A percentile compares a stretch with the other conserved stretches of the same genome.
Evolutionary conservation across 53 echinoderm and acorn worm genomes (phyloP).

Genomic region (Pentamera pediparva): DNA sequence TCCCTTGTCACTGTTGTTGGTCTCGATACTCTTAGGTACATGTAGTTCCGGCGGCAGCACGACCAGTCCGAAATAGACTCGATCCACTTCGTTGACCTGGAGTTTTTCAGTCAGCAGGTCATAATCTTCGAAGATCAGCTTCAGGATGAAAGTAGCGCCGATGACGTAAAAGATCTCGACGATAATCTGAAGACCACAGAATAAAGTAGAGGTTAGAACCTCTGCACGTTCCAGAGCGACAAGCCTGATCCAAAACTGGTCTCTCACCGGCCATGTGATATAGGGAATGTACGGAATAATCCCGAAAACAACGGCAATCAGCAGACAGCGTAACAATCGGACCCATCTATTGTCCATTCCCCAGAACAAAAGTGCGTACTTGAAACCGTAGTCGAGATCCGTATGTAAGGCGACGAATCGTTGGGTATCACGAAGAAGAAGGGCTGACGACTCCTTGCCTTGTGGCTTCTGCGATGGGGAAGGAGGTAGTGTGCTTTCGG

Average conservation of each 20-base stretch:
- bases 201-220: constrained; percentile 26
- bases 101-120: constrained; percentile 23
- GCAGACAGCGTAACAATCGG: constrained; percentile 51
- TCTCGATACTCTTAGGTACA: constrained; percentile 22
- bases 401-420: constrained; percentile 47
- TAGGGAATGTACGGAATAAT: constrained; percentile 69
- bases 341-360: constrained; percentile 38
- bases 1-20: not conserved
- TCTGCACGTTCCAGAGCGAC: constrained; percentile 43
- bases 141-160: constrained; percentile 45
- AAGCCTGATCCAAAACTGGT: constrained; percentile 21
- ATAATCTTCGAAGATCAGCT: constrained; percentile 46
- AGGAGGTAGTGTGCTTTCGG: too few relatives aligned
- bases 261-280: constrained; percentile 46
- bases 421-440: too few relatives aligned
- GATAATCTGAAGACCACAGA: constrained; percentile 42
- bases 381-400: constrained; percentile 78
- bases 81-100: constrained; percentile 31
- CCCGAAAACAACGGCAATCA: constrained; percentile 49
- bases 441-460: too few relatives aligned
- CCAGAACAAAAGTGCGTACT: constrained; percentile 64
- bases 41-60: constrained; percentile 5
- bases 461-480: too few relatives aligned
- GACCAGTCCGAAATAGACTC: constrained; percentile 36
- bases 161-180: constrained; percentile 50